Evolutionary conservation across 2,888 invertebrate genomes (phyloP), one percentile per base, ranked within the genome.

Genomic region (Aproaerema taeniolella): DNA sequence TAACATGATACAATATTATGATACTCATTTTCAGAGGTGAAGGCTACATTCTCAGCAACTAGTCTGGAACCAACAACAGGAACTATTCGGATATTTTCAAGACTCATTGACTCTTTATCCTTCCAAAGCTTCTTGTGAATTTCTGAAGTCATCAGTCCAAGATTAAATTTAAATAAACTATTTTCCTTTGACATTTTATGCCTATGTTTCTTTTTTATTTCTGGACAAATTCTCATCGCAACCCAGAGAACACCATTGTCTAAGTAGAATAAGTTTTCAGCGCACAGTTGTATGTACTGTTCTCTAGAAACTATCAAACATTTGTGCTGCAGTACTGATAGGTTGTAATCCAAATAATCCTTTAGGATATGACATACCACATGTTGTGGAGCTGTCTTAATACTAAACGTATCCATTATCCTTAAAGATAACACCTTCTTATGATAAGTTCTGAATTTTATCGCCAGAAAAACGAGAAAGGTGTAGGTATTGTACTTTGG

Each of bases 241-340:
- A 85, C 58, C 87, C 87, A 87, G 13, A 87, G 50, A 5, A 83
- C 64, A 35, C 76, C 80, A 56, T 78, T 76, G 49, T 87, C 87
- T 45, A 74, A 50, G 47, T 85, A 87, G 50, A 85, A 87, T 43
- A 87, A 64, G 50, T 87, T 87, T 54, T 83, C 79, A 49, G 75
- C 65, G 47, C 76, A 70, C 13, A 87, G 55, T 44, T 83, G 74
- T 40, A 78, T 66, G 53, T 71, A 87, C 35, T 71, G 67, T 42
- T 81, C 72, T 54, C 69, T 73, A 6, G 83, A 70, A 42, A 86
- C 67, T 14, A 83, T 53, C 29, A 85, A 54, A 52, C 79, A 82
- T 64, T 83, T 86, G 47, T 76, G 69, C 33, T 62, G 43, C 26
- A 76, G 43, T 37, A 81, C 63, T 34, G 64, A 53, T 24, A 70